Percentiles rank a stretch among this genome's conserved stretches.
These are phyloP conservation scores for Sminthurinus aureus DNA, from an alignment of 2,888 invertebrate species.

Conservation along the genomic window DNA sequence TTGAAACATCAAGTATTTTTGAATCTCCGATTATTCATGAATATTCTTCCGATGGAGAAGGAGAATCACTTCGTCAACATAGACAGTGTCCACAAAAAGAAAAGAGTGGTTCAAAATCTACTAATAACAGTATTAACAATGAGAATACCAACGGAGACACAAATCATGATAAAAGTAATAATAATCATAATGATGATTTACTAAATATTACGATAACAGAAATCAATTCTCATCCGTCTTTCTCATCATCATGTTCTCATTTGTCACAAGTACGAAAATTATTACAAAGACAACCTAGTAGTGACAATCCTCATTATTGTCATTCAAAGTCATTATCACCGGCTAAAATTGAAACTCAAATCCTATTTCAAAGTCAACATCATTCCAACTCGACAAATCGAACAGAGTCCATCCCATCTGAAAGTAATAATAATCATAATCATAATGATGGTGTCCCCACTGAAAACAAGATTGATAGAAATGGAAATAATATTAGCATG, in stretches of 20 bases:
- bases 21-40: no score
- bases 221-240: no score
- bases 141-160: neutral
- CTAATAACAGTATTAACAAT: neutral
- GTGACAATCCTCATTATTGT: no score
- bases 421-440: neutral
- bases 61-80: no score
- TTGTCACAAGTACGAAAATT: no score
- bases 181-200: no score
- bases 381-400: neutral
- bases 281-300: no score
- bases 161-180: neutral
- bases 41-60: no score
- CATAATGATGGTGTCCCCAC: neutral
- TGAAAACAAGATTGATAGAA: neutral
- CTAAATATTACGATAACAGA: no score
- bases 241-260: neutral
- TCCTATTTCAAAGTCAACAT: neutral
- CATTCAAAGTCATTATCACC: no score
- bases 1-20: neutral
- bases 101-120: neutral
- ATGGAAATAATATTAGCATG: neutral
- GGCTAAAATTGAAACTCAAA: neutral
- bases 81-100: no score
- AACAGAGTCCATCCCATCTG: neutral